phyloP scores from a whole-genome alignment of 2,113 vertebrate species.

The Amia ocellicauda region DNA sequence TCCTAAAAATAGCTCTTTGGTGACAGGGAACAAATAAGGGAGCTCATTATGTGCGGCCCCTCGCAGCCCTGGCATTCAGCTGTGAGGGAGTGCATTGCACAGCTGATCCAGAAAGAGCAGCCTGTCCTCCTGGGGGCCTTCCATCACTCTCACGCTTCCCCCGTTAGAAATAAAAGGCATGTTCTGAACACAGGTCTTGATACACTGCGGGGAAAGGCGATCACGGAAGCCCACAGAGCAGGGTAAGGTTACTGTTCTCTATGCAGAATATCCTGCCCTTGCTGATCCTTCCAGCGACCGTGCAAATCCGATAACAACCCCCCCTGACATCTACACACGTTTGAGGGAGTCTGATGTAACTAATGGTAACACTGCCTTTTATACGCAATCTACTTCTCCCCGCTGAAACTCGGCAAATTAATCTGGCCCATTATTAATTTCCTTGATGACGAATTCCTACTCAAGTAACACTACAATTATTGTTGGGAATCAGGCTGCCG shows the following conservation, averaged over 20 bases:
- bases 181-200: slow-evolving; percentile 13
- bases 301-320: slow-evolving; percentile 39
- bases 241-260: slow-evolving; percentile 42
- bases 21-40: slow-evolving; percentile 3
- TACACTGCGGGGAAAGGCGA: slow-evolving; percentile 32
- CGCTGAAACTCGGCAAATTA: slow-evolving; percentile 13
- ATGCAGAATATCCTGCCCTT: slow-evolving; percentile 9
- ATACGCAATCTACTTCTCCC: neutral
- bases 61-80: neutral
- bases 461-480: no score
- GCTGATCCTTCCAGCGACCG: slow-evolving; percentile 14
- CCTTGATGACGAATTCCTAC: no score
- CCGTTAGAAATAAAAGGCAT: neutral
- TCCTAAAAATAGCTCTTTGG: slow-evolving; percentile 19
- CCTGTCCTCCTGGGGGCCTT: no score
- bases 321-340: slow-evolving; percentile 44
- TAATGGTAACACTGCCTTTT: no score
- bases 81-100: neutral
- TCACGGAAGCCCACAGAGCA: slow-evolving; percentile 28
- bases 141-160: neutral
- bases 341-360: slow-evolving; percentile 9
- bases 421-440: no score
- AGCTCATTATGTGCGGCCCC: neutral
- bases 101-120: neutral
- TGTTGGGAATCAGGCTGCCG: no score